Percentiles rank a stretch among this genome's conserved stretches.
These are phyloP conservation scores for Brachionichthys hirsutus DNA, from an alignment of 2,113 vertebrate species.

Conservation along the genomic window DNA sequence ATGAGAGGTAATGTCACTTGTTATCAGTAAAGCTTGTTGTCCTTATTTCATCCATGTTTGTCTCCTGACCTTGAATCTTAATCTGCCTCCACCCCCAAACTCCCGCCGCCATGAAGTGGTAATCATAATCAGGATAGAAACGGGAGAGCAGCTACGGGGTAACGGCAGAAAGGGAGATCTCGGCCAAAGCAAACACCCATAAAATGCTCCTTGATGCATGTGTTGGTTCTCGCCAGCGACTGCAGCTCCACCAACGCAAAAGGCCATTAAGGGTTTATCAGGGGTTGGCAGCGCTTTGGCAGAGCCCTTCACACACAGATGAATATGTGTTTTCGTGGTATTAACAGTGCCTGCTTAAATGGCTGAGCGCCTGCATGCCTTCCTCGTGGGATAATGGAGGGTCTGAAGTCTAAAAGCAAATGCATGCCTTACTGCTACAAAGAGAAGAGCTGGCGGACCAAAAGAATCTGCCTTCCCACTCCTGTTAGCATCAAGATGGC, in stretches of 20 bases:
- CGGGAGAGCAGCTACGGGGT: background rate
- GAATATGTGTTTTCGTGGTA: slow-evolving; percentile 34
- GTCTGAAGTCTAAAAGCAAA: slow-evolving; percentile 3
- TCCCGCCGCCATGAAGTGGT: slow-evolving; percentile 4
- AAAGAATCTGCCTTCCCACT: slow-evolving; percentile 18
- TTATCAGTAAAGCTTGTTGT: background rate
- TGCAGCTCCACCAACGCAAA: slow-evolving; percentile 26
- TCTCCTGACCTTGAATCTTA: slow-evolving; percentile 20
- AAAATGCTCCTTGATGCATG: slow-evolving; percentile 55
- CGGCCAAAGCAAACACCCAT: slow-evolving; percentile 45
- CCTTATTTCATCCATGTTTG: background rate
- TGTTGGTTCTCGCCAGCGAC: slow-evolving; percentile 47
- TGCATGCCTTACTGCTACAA: background rate
- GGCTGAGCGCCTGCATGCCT: slow-evolving; percentile 21
- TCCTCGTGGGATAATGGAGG: slow-evolving; percentile 30
- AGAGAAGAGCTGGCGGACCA: slow-evolving; percentile 27
- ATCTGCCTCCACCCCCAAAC: background rate
- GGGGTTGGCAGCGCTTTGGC: slow-evolving; percentile 55
- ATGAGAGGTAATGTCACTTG: slow-evolving; percentile 3
- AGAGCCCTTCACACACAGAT: slow-evolving; percentile 29
- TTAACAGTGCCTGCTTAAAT: slow-evolving; percentile 15
- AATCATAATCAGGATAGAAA: slow-evolving; percentile 31
- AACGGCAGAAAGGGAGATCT: background rate
- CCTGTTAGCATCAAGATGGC: slow-evolving; percentile 25
- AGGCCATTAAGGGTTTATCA: slow-evolving; percentile 67